These are phyloP conservation scores for Montipora foliosa DNA, from an alignment of 64 coral and sea anemone genomes.

Conservation along the genomic window DNA sequence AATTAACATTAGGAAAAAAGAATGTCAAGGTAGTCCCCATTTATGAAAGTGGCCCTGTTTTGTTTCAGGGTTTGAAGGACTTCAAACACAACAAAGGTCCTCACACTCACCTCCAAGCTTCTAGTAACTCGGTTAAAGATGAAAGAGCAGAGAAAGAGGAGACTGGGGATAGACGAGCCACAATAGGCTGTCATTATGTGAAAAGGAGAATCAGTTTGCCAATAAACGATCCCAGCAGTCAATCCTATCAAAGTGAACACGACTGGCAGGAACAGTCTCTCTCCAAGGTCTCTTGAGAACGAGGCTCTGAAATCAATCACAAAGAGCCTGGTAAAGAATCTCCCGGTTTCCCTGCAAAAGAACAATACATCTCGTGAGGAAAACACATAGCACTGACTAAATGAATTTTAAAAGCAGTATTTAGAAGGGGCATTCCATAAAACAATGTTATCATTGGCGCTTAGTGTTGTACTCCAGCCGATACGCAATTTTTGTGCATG, in stretches of 20 bases:
- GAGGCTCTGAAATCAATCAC: conserved; percentile 42
- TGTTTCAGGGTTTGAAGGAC: no score
- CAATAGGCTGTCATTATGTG: conserved; percentile 9
- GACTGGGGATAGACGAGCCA: conserved; percentile 40
- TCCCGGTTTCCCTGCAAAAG: background rate
- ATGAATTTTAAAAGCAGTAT: background rate
- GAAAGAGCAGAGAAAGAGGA: conserved; percentile 17
- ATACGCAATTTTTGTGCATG: no score
- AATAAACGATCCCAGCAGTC: conserved; percentile 34
- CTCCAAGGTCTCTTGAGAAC: background rate
- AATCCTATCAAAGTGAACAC: conserved; percentile 20
- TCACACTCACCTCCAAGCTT: background rate
- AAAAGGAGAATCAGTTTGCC: conserved; percentile 1
- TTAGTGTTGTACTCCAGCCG: no score
- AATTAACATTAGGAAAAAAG: no score
- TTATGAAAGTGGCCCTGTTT: no score
- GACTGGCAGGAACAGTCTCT: background rate
- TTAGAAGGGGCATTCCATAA: no score
- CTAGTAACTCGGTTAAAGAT: background rate
- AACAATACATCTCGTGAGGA: background rate
- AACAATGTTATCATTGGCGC: no score
- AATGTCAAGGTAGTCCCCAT: no score
- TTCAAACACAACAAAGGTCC: background rate
- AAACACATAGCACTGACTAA: background rate
- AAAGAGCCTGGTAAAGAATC: conserved; percentile 20